Base-by-base conservation (phyloP, 2,888 invertebrate genomes). In the Sabatieria punctata region DNA sequence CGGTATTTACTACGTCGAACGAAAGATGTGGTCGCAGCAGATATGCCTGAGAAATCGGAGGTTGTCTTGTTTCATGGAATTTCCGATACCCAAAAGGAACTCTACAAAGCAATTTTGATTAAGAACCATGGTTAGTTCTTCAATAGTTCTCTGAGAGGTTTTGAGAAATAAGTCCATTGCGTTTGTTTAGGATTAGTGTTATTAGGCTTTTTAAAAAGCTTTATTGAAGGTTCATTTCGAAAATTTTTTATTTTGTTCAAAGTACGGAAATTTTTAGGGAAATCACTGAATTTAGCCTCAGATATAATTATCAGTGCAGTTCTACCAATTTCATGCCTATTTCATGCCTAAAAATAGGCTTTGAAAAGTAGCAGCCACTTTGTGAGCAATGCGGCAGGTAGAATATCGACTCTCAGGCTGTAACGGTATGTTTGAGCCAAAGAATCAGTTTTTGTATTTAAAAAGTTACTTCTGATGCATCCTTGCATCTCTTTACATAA, bases 61-160 rank as follows among this genome's bases (percentile, higher is more conserved):
- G 58, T 68, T 8, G 54, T 68, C 19, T 51, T 69, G 13, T 68
- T 62, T 49, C 69, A 69, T 51, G 65, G 65, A 4, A 51, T 69
- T 45, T 61, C 67, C 2, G 54, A 58, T 19, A 50, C 68, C 22
- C 69, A 69, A 59, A 67, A 66, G 48, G 62, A 65, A 45, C 55
- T 65, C 19, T 69, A 69, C 55, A 67, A 64, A 44, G 65, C 65
- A 23, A 63, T 69, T 27, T 59, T 69, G 3, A 61, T 59, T 15
- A 66, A 65, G 52, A 67, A 69, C 51, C 48, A 57, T 36, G 57
- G 65, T 66, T 53, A 46, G 54, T 25, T 13, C 6, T 3, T 18
- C 27, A 1, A 2, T 25, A 21, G 13, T 11, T 33, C 23, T 15
- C 8, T 8, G 30, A 30, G 30, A 15, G 30, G 8, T 30, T 8